Percentiles rank a stretch among this genome's conserved stretches.
These are phyloP conservation scores for Apis florea DNA, from an alignment of 1,140 invertebrate species.

Conservation along the genomic window DNA sequence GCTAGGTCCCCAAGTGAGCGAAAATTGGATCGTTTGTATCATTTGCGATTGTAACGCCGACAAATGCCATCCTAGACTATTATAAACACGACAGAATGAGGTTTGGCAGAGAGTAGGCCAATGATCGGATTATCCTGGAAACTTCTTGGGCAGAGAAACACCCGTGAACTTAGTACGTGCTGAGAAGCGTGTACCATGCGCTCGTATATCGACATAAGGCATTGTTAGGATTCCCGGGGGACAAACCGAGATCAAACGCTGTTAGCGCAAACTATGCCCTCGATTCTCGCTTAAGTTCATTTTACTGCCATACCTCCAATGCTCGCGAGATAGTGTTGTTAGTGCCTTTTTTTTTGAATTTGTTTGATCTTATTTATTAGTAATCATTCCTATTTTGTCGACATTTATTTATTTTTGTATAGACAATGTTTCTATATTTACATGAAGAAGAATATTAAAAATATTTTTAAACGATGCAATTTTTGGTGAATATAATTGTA, in stretches of 20 bases:
- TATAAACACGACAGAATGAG: constrained; percentile 48
- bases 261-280: constrained; percentile 54
- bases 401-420: too few species aligned
- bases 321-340: background rate
- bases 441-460: too few species aligned
- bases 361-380: background rate
- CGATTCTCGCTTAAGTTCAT: constrained; percentile 56
- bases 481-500: too few species aligned
- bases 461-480: too few species aligned
- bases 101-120: constrained; percentile 22
- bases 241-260: constrained; percentile 64
- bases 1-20: background rate
- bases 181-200: constrained; percentile 6
- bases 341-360: background rate
- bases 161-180: constrained; percentile 31
- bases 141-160: constrained; percentile 45
- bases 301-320: constrained; percentile 45
- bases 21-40: constrained; percentile 64
- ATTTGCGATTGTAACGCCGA: constrained; percentile 50
- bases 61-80: constrained; percentile 43
- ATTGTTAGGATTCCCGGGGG: constrained; percentile 61
- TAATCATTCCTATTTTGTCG: too few species aligned
- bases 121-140: constrained; percentile 63
- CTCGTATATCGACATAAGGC: constrained; percentile 59
- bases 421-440: too few species aligned